These are phyloP conservation scores for Barnardius zonarius DNA, from an alignment of 2,113 vertebrate genomes.

Conservation along the genomic window DNA sequence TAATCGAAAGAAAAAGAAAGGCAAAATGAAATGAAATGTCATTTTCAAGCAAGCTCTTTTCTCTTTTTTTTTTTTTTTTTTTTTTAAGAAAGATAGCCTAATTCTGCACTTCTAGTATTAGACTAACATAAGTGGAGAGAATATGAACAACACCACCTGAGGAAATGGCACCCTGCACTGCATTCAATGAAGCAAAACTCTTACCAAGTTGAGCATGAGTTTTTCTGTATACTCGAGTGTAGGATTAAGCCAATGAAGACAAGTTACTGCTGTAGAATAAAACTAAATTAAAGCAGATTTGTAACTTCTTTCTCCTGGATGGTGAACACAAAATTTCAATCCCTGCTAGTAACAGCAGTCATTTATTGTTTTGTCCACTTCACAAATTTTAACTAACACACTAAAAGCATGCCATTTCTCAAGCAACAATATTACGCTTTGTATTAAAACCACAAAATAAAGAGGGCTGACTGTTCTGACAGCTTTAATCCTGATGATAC, in stretches of 20 bases:
- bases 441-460: constrained; percentile 64
- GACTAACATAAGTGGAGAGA: constrained; percentile 19
- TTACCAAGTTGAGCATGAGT: constrained; percentile 15
- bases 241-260: constrained; percentile 13
- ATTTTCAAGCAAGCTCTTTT: background rate
- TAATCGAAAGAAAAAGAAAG: background rate
- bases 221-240: background rate
- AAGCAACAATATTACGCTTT: constrained; percentile 46
- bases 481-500: constrained; percentile 56
- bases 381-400: constrained; percentile 1
- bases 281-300: constrained; percentile 21
- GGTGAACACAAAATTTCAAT: constrained; percentile 36
- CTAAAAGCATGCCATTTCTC: constrained; percentile 31
- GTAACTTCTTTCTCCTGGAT: constrained; percentile 8
- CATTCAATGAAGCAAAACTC: constrained; percentile 33
- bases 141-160: constrained; percentile 13
- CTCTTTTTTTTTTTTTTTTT: background rate
- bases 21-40: background rate
- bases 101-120: background rate
- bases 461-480: constrained; percentile 48
- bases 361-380: constrained; percentile 34
- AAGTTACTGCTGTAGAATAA: constrained; percentile 8
- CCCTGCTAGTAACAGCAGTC: background rate
- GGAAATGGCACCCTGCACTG: constrained; percentile 36
- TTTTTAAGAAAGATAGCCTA: background rate